Evolutionary conservation across 1,140 invertebrate genomes (phyloP).

Genomic region (Drosophila quadrilineata): DNA sequence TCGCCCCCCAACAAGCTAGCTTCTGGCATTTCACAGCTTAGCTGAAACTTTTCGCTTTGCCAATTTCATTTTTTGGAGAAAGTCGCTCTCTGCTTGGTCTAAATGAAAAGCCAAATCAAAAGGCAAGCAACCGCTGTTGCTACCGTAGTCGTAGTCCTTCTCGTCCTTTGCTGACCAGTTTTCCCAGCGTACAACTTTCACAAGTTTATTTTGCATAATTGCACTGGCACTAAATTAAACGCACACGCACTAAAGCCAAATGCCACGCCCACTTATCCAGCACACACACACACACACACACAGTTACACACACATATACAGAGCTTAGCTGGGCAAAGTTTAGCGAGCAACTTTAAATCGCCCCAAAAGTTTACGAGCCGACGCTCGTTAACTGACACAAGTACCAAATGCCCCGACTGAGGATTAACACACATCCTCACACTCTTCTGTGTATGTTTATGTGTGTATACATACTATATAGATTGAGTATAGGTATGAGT

Average conservation of each 20-base stretch:
- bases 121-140: constrained; percentile 19
- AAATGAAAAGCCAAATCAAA: constrained; percentile 49
- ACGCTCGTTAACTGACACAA: constrained; percentile 41
- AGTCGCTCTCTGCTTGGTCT: constrained; percentile 10
- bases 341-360: constrained; percentile 47
- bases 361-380: constrained; percentile 38
- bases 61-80: constrained; percentile 56
- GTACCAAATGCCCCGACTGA: constrained; percentile 11
- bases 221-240: constrained; percentile 70
- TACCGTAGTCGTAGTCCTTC: too few species aligned
- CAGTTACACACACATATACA: neutral
- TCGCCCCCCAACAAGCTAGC: neutral
- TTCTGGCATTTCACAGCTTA: constrained; percentile 2
- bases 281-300: neutral
- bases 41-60: constrained; percentile 47
- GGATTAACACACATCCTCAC: constrained; percentile 2
- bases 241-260: constrained; percentile 31
- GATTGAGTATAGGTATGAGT: neutral
- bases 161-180: constrained; percentile 6
- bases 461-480: neutral
- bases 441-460: neutral
- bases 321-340: constrained; percentile 23
- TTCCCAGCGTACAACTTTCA: constrained; percentile 34
- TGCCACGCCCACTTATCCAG: constrained; percentile 10
- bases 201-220: constrained; percentile 74